These are phyloP conservation scores for Aurelia aurita complex sp. Pacific DNA, from an alignment of 30 jellyfish, hydroid and myxozoan species.

Conservation along the genomic window DNA sequence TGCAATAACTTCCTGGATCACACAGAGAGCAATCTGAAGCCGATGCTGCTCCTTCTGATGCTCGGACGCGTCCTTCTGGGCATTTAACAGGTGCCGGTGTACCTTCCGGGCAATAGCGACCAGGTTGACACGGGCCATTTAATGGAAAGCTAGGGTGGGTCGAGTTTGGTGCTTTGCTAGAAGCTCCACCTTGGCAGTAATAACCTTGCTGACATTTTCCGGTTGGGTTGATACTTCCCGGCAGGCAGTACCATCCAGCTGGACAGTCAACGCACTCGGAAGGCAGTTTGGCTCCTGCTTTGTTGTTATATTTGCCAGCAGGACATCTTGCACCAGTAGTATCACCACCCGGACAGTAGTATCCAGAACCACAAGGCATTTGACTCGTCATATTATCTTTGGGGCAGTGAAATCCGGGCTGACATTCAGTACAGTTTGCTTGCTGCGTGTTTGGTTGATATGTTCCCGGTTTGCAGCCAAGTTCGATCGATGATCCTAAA, in stretches of 20 bases:
- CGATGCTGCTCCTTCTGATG: constrained; percentile 82
- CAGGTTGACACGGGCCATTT: constrained; percentile 95
- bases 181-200: constrained; percentile 91
- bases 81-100: constrained; percentile 85
- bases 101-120: constrained; percentile 91
- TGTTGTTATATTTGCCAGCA: constrained; percentile 90
- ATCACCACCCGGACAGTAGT: constrained; percentile 92
- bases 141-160: constrained; percentile 47
- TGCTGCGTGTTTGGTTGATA: constrained; percentile 87
- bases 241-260: constrained; percentile 87
- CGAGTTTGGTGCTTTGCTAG: constrained; percentile 77
- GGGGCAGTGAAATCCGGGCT: constrained; percentile 84
- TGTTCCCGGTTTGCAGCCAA: constrained; percentile 88
- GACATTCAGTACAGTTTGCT: constrained; percentile 80
- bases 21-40: constrained; percentile 77
- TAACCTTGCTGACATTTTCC: constrained; percentile 88
- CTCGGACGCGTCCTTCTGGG: constrained; percentile 79
- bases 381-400: constrained; percentile 80
- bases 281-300: constrained; percentile 70
- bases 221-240: constrained; percentile 80
- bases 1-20: constrained; percentile 91
- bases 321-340: constrained; percentile 85
- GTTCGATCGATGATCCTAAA: constrained; percentile 81
- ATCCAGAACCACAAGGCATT: constrained; percentile 74
- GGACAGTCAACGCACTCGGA: constrained; percentile 82